Conservation (phyloP, 53 echinoderm and acorn worm genomes). For the Holothuria leucospilota region DNA sequence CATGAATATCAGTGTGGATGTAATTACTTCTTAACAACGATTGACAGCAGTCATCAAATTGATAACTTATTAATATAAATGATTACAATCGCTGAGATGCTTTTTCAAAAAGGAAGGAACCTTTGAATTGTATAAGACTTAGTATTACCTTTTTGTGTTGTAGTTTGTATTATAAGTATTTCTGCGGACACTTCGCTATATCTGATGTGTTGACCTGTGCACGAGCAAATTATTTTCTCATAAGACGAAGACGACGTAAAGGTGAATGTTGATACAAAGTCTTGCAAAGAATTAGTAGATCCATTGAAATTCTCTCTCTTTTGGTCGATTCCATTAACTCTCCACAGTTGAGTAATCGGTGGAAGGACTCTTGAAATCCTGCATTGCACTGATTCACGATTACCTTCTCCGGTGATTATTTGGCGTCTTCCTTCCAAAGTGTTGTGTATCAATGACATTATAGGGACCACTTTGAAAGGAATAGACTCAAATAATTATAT, state of each 20-base stretch:
- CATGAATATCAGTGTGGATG: no score
- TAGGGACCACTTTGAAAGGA: neutral
- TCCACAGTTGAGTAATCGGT: neutral
- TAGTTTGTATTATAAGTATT: no score
- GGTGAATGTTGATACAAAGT: slow-evolving; percentile 2
- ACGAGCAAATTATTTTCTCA: neutral
- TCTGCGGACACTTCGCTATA: neutral
- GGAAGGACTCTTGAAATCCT: neutral
- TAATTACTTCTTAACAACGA: no score
- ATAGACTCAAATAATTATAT: no score
- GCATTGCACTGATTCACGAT: neutral
- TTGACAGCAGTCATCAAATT: no score
- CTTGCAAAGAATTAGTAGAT: neutral
- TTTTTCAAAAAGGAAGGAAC: no score
- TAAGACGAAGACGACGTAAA: neutral
- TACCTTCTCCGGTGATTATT: neutral
- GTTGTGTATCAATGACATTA: neutral
- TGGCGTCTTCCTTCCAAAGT: neutral
- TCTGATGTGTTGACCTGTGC: neutral
- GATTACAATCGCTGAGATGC: no score
- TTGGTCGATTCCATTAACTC: slow-evolving; percentile 13
- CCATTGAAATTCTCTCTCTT: neutral
- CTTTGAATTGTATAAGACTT: no score
- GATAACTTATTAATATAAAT: no score
- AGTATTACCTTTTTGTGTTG: no score